phyloP scores from a whole-genome alignment of 2,113 vertebrate species.

The Pygoscelis antarcticus region DNA sequence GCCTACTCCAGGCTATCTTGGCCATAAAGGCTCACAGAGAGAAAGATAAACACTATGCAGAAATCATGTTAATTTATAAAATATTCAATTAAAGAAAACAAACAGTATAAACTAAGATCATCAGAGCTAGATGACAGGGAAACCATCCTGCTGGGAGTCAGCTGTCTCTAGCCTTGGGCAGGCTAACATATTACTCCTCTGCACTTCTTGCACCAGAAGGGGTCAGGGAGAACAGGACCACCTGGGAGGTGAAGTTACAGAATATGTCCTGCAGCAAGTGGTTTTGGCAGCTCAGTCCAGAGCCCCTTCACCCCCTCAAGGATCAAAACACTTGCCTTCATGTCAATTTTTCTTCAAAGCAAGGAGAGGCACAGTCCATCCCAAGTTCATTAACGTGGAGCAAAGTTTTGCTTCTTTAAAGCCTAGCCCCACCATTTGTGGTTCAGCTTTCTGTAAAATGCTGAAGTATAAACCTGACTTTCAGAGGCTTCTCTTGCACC shows the following conservation, averaged over 20 bases:
- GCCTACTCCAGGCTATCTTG: constrained; percentile 20
- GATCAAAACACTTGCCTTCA: not conserved
- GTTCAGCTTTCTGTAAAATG: not conserved
- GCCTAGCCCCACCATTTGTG: not conserved
- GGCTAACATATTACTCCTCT: not conserved
- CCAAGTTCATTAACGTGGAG: not conserved
- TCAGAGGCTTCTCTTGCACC: not conserved
- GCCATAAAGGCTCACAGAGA: constrained; percentile 26
- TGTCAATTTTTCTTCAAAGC: not conserved
- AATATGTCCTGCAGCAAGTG: not conserved
- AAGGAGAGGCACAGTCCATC: not conserved
- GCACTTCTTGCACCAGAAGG: not conserved
- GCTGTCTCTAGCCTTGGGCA: not conserved
- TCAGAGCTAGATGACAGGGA: not conserved
- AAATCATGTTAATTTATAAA: constrained; percentile 48
- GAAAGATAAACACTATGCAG: constrained; percentile 25
- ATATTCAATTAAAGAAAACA: constrained; percentile 58
- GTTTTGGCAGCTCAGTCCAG: not conserved
- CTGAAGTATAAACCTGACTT: not conserved
- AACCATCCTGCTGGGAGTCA: not conserved
- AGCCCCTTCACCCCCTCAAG: not conserved
- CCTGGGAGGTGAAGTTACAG: not conserved
- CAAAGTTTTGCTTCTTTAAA: not conserved
- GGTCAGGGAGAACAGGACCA: not conserved
- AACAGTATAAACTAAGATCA: constrained; percentile 39